Evolutionary conservation across 1,140 invertebrate genomes (phyloP), one percentile per base, ranked within the genome.

Genomic region (Meloidogyne hapla): DNA sequence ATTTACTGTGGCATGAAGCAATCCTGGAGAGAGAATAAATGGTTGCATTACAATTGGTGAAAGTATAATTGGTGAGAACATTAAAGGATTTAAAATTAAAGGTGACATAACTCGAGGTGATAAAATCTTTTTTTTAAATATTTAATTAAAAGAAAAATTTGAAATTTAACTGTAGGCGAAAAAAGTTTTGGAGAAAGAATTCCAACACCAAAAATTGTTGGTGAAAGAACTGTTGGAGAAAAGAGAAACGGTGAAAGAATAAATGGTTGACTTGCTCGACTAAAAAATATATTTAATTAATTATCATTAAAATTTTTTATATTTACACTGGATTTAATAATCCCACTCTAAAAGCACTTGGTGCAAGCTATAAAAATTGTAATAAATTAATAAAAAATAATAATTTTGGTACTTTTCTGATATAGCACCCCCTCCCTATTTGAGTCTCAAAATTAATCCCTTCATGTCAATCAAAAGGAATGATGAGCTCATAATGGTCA

Each of bases 61-160:
- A 56, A 80, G 40, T 40, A 83, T 83, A 23, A 84, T 61, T 13
- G 80, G 81, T 8, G 81, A 75, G 45, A 83, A 74, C 15, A 81
- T 64, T 18, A 82, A 80, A 10, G 81, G 81, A 13, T 80, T 83
- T 66, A 83, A 23, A n/a, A 83, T 72, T 23, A 83, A 40, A 1
- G 85, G 81, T 2, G 73, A 56, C 26, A 82, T 73, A 23, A 82
- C 48, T 13, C 63, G 61, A 18, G 81, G 82, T 15, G 77, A 79
- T 1, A 81, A 61, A 72, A 81, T 67, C 56, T 69, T 23, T 63
- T 26, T 21, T 48, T 18, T 8, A 69, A 26, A 64, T 76, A 33
- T 13, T 65, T 26, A 26, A 61, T n/a, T 61, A 3, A 48, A 26
- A 56, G 21, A 56, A 38, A 26, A 26, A 28, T 10, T 5, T 5